These are phyloP conservation scores for Luidia sarsii DNA, from an alignment of 53 echinoderm and acorn worm genomes.

Conservation along the genomic window DNA sequence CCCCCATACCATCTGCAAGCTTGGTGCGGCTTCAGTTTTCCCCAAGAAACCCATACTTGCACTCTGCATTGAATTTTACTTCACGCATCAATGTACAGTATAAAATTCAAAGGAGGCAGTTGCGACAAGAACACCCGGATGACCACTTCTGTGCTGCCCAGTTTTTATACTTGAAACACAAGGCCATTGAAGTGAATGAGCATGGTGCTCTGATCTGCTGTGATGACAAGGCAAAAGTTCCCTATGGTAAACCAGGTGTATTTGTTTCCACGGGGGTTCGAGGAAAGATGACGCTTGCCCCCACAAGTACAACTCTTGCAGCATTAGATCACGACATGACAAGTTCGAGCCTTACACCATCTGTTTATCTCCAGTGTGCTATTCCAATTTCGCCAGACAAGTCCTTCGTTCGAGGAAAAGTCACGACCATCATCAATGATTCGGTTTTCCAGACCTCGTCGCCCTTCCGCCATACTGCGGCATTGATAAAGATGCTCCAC, in stretches of 20 bases:
- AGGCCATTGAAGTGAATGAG: neutral
- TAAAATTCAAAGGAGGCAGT: neutral
- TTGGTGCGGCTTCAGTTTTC: too few relatives aligned
- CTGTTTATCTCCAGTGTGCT: slow-evolving; percentile 9
- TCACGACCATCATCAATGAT: slow-evolving; percentile 13
- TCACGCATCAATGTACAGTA: too few relatives aligned
- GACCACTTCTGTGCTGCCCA: too few relatives aligned
- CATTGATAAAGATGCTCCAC: neutral
- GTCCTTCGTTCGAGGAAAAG: slow-evolving; percentile 38
- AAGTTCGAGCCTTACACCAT: slow-evolving; percentile 45
- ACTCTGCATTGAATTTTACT: too few relatives aligned
- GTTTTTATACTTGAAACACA: neutral
- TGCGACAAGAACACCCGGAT: neutral
- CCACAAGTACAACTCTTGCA: slow-evolving; percentile 28
- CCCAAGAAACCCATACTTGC: too few relatives aligned
- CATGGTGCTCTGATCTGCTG: neutral
- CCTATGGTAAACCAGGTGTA: slow-evolving; percentile 43
- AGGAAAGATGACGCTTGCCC: slow-evolving; percentile 14
- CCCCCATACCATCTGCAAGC: too few relatives aligned
- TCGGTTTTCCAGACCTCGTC: slow-evolving; percentile 42
- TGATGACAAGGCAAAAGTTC: slow-evolving; percentile 50
- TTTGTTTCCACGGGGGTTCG: slow-evolving; percentile 33
- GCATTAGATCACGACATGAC: slow-evolving; percentile 33
- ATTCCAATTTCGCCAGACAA: slow-evolving; percentile 18
- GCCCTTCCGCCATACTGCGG: slow-evolving; percentile 53